phyloP scores from a whole-genome alignment of 1,140 invertebrate species.

The Penaeus indicus region DNA sequence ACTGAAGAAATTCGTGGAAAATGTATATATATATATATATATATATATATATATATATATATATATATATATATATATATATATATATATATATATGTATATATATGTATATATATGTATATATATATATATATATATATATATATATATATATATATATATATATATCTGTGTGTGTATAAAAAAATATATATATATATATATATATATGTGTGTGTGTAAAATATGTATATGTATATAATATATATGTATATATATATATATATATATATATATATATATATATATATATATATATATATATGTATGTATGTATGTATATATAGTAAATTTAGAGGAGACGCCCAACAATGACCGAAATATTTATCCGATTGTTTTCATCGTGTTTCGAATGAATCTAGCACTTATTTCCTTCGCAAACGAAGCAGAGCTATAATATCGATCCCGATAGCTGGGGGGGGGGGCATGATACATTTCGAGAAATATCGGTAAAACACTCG shows the following conservation, averaged over 20 bases:
- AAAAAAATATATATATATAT: not conserved
- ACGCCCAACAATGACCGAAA: too few relatives aligned
- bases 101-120: constrained; percentile 3
- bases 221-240: not conserved
- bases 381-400: too few relatives aligned
- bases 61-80: constrained; percentile 26
- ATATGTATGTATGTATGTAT: not conserved
- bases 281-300: too few relatives aligned
- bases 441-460: too few relatives aligned
- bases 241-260: constrained; percentile 15
- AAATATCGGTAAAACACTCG: too few relatives aligned
- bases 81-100: constrained; percentile 27
- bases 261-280: not conserved
- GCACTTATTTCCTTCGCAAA: too few relatives aligned
- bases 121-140: not conserved
- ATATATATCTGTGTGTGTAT: not conserved
- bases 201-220: constrained; percentile 4
- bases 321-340: too few relatives aligned
- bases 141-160: not conserved
- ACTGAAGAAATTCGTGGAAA: not conserved
- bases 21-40: constrained; percentile 24
- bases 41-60: constrained; percentile 24
- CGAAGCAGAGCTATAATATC: too few relatives aligned
- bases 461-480: too few relatives aligned
- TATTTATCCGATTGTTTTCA: too few relatives aligned